A percentile compares a stretch with the other conserved stretches of the same genome.
These are phyloP conservation scores for Zaprionus africanus DNA, from an alignment of 1,140 invertebrate genomes.

Conservation along the genomic window DNA sequence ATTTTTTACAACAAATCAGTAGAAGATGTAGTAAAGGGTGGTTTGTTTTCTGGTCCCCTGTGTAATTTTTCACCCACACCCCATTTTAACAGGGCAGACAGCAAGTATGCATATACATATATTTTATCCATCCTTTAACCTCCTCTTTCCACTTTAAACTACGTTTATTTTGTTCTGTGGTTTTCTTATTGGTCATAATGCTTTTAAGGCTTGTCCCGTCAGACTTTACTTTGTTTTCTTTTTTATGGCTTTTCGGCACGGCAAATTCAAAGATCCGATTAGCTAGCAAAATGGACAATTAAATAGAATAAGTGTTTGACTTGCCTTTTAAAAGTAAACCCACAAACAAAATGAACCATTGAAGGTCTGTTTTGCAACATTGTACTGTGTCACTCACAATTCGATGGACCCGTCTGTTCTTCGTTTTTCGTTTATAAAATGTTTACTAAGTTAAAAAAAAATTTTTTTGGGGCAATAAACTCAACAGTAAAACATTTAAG, in stretches of 20 bases:
- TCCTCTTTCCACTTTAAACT: no score
- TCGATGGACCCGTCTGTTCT: not conserved
- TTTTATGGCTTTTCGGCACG: constrained; percentile 55
- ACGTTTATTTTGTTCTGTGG: constrained; percentile 6
- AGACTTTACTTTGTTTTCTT: not conserved
- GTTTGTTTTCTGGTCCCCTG: no score
- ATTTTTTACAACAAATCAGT: not conserved
- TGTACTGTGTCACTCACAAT: constrained; percentile 14
- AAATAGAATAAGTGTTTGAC: constrained; percentile 1
- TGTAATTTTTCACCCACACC: no score
- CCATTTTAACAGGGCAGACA: no score
- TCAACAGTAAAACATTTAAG: no score
- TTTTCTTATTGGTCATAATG: constrained; percentile 22
- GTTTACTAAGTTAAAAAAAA: not conserved
- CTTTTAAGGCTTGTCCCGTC: constrained; percentile 42
- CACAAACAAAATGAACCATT: constrained; percentile 19
- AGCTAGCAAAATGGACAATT: constrained; percentile 38
- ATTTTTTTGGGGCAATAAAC: no score
- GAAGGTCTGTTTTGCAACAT: not conserved
- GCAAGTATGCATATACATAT: no score
- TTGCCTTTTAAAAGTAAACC: not conserved
- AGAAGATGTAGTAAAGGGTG: not conserved
- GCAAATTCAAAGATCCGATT: constrained; percentile 34
- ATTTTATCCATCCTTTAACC: no score
- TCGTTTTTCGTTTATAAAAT: not conserved